These are phyloP conservation scores for Liparis tanakae DNA, from an alignment of 2,797 vertebrate species.

Conservation along the genomic window DNA sequence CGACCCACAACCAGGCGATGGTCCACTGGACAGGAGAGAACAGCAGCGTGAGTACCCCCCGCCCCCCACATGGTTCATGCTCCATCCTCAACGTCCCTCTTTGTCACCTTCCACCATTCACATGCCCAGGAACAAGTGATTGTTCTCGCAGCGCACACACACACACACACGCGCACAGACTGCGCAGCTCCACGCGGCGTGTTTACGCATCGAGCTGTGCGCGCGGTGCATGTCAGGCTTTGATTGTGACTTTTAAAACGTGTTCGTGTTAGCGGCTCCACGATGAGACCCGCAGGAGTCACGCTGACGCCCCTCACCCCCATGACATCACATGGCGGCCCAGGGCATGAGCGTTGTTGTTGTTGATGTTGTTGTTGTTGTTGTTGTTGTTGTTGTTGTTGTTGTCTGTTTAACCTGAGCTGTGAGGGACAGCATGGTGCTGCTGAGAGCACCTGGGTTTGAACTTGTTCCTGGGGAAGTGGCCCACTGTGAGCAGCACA, in stretches of 20 bases:
- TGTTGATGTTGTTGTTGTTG: not conserved
- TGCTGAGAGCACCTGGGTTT: not conserved
- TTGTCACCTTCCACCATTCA: conserved; percentile 55
- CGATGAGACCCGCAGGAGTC: not conserved
- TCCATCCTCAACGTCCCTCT: conserved; percentile 29
- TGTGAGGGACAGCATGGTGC: not conserved
- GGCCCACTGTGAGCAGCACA: conserved; percentile 15
- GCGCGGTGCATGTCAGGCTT: conserved; percentile 12
- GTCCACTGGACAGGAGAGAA: conserved; percentile 99
- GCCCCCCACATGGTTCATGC: conserved; percentile 1
- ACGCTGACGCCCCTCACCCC: not conserved
- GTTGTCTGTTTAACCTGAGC: conserved; percentile 13
- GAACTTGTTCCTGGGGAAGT: not conserved
- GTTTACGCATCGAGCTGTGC: no score
- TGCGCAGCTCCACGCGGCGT: not conserved
- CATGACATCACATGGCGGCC: conserved; percentile 30
- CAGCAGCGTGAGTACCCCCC: conserved; percentile 92
- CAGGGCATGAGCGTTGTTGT: not conserved
- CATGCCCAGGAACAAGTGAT: conserved; percentile 57
- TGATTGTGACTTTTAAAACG: conserved; percentile 13
- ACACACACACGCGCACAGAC: no score
- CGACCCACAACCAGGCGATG: conserved; percentile 98
- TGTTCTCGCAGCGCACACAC: conserved; percentile 47
- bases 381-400: conserved; percentile 5
- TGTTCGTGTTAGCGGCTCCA: not conserved